Conservation (phyloP, 2,113 vertebrate genomes). For the Pollachius pollachius region DNA sequence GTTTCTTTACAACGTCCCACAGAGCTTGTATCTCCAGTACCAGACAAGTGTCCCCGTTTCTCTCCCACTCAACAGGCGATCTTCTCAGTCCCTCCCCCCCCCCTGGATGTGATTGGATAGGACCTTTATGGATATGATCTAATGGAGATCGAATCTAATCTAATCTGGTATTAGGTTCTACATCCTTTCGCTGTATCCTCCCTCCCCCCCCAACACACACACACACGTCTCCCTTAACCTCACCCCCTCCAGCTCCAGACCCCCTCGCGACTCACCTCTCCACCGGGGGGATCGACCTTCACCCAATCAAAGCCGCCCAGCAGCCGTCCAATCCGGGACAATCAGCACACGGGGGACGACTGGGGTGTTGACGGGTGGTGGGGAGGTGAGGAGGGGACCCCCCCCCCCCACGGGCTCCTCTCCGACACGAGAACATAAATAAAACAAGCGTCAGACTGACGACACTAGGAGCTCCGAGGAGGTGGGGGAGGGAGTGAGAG, state of each 20-base stretch:
- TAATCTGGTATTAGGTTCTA: not conserved
- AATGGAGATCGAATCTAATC: not conserved
- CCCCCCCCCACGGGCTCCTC: too few species aligned
- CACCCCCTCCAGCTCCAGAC: conserved; percentile 26
- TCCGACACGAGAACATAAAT: too few species aligned
- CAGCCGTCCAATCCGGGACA: conserved; percentile 36
- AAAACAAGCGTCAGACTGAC: too few species aligned
- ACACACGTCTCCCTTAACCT: conserved; percentile 9
- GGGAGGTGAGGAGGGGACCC: conserved; percentile 47
- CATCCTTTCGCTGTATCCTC: not conserved
- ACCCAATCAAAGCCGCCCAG: conserved; percentile 43
- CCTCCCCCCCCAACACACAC: not conserved
- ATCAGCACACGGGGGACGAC: conserved; percentile 59
- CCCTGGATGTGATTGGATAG: too few species aligned
- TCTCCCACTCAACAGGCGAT: not conserved
- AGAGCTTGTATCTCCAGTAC: not conserved
- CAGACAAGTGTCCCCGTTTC: not conserved
- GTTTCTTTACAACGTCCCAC: not conserved
- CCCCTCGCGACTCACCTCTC: too few species aligned
- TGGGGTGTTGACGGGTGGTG: conserved; percentile 38
- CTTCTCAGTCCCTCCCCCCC: not conserved
- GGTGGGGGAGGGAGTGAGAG: too few species aligned
- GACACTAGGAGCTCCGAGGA: conserved; percentile 36
- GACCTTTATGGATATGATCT: not conserved
- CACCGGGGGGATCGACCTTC: conserved; percentile 29